Percentiles rank a stretch among this genome's conserved stretches.
phyloP scores from a whole-genome alignment of 2,113 vertebrate species.

The Macroglossus sobrinus region DNA sequence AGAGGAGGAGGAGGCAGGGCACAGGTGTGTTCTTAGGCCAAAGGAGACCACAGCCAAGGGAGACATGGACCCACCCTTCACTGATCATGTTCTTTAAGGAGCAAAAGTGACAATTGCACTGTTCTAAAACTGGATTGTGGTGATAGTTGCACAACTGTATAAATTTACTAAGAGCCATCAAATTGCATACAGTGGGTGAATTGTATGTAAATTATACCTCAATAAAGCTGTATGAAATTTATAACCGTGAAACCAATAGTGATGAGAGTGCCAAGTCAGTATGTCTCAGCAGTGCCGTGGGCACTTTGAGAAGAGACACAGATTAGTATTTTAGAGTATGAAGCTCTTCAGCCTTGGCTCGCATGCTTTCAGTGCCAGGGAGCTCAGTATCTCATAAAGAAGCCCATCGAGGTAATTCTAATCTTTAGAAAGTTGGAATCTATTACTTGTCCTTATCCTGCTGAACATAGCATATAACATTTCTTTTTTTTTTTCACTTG shows the following conservation, averaged over 20 bases:
- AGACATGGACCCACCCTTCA: not conserved
- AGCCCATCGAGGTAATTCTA: not conserved
- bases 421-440: not conserved
- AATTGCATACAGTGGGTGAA: not conserved
- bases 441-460: not conserved
- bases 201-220: not conserved
- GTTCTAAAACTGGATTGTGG: not conserved
- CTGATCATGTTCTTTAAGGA: not conserved
- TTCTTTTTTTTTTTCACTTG: not conserved
- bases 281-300: not conserved
- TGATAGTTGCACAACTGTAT: not conserved
- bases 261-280: fast-evolving
- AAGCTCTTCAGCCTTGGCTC: not conserved
- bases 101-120: not conserved
- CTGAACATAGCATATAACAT: not conserved
- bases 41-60: not conserved
- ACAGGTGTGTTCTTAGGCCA: not conserved
- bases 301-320: not conserved
- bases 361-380: not conserved
- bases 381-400: not conserved
- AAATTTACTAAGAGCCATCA: not conserved
- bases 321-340: not conserved
- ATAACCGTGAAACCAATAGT: not conserved
- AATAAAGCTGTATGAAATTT: not conserved
- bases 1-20: not conserved